These are phyloP conservation scores for Aurelia sp. DNA, from an alignment of 30 jellyfish, hydroid and myxozoan genomes.

Conservation along the genomic window DNA sequence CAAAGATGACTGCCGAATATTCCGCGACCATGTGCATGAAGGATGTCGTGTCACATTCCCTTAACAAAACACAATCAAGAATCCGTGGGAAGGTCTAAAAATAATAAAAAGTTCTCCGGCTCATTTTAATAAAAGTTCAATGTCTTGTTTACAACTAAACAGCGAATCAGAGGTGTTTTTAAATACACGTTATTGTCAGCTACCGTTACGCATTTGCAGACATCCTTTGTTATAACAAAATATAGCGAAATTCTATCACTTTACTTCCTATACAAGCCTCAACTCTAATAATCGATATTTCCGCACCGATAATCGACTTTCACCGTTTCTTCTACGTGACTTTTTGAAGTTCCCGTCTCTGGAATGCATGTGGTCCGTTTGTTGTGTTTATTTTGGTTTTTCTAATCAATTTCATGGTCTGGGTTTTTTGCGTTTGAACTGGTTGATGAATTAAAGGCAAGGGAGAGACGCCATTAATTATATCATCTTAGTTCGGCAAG, in stretches of 20 bases:
- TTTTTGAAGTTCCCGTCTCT: constrained; percentile 69
- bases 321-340: constrained; percentile 25
- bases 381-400: constrained; percentile 18
- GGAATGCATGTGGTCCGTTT: constrained; percentile 21
- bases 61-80: neutral
- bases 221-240: neutral
- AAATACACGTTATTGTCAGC: neutral
- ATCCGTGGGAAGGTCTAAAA: neutral
- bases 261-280: neutral
- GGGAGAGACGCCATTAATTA: constrained; percentile 54
- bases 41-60: neutral
- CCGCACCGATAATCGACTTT: constrained; percentile 34
- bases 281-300: constrained; percentile 57
- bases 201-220: neutral
- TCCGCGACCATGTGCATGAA: neutral
- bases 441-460: constrained; percentile 60
- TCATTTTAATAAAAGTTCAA: neutral
- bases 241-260: neutral
- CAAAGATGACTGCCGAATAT: too few relatives aligned
- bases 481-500: constrained; percentile 16
- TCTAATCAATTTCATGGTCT: constrained; percentile 49
- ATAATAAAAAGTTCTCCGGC: neutral
- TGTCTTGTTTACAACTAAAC: constrained; percentile 3
- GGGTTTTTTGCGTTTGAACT: constrained; percentile 31
- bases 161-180: neutral